phyloP scores from a whole-genome alignment of 2,797 vertebrate species.

The Coregonus sp. region DNA sequence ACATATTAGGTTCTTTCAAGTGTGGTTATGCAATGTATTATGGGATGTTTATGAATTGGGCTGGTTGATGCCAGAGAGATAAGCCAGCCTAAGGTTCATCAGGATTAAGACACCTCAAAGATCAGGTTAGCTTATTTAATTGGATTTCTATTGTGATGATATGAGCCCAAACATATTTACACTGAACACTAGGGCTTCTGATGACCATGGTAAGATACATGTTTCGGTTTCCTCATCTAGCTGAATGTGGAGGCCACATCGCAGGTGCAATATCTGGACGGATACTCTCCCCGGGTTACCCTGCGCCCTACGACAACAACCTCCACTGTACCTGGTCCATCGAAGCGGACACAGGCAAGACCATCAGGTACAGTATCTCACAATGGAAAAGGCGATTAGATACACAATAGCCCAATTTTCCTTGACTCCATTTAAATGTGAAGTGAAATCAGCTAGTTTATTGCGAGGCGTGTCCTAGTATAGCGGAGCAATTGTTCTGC shows the following conservation, averaged over 20 bases:
- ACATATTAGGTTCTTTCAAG: background rate
- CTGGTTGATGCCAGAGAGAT: slow-evolving; percentile 3
- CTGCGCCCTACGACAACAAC: slow-evolving; percentile 97
- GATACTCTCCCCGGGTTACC: slow-evolving; percentile 95
- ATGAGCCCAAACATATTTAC: background rate
- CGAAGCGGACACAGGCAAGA: slow-evolving; percentile 92
- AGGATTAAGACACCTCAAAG: background rate
- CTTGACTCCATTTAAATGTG: background rate
- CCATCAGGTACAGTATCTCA: slow-evolving; percentile 73
- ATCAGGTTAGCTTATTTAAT: background rate
- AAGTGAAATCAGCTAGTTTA: background rate
- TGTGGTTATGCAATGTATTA: background rate
- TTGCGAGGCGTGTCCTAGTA: background rate
- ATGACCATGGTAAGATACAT: no score
- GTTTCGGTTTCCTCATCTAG: slow-evolving; percentile 62
- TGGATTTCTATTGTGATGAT: background rate
- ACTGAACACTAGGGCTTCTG: no score
- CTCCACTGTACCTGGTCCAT: slow-evolving; percentile 97
- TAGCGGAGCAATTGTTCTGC: slow-evolving; percentile 16
- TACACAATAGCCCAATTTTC: background rate
- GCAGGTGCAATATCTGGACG: slow-evolving; percentile 89
- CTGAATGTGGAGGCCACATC: slow-evolving; percentile 93
- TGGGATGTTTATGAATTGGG: background rate
- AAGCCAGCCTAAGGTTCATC: background rate
- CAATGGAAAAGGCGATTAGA: background rate